Base-by-base conservation (phyloP, 2,113 vertebrate species). In the Eolophus roseicapilla region DNA sequence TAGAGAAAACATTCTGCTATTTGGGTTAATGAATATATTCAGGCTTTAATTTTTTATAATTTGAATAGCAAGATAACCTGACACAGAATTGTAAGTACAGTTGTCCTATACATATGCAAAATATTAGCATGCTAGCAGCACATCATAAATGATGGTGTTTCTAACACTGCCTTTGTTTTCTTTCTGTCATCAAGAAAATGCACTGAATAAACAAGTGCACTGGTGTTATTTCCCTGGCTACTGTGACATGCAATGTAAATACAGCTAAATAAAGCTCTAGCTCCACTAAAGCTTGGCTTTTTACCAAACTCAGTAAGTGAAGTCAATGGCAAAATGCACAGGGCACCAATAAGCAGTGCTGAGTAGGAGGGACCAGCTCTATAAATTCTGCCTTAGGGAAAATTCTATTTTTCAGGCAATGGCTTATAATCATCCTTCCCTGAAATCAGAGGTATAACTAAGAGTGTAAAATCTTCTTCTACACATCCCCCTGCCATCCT, bases 381-480 rank as follows among this genome's bases (percentile, higher is more conserved):
- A 1, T n/a, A 77, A 24, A 33, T 84, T 90, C 73, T 90, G 86
- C 76, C 73, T 92, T 37, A 35, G 35, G 60, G 41, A 88, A 70
- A 91, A 81, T 69, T 77, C 31, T 65, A 5, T 78, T 86, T 86
- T 90, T 93, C 47, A 82, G 59, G 41, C 68, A 83, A 35, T 11
- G 11, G 35, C 24, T 94, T 85, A 65, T 46, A 94, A 90, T 65
- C 96, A 93, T 19, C 53, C 73, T 80, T 82, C 88, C 93, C 46
- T 96, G 90, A 96, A 97, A 96, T 91, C 27, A 86, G 67, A 89
- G 50, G n/a, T 67, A 86, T 83, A 78, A 47, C 27, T 70, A 63
- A 83, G 65, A 91, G 33, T 41, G 25, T 43, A 82, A 95, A 88
- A 67, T 91, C n/a, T 78, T 71, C 64, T 64, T 88, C 82, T 64